These are phyloP conservation scores for Drosophila helvetica DNA, from an alignment of 2,888 invertebrate genomes.

Conservation along the genomic window DNA sequence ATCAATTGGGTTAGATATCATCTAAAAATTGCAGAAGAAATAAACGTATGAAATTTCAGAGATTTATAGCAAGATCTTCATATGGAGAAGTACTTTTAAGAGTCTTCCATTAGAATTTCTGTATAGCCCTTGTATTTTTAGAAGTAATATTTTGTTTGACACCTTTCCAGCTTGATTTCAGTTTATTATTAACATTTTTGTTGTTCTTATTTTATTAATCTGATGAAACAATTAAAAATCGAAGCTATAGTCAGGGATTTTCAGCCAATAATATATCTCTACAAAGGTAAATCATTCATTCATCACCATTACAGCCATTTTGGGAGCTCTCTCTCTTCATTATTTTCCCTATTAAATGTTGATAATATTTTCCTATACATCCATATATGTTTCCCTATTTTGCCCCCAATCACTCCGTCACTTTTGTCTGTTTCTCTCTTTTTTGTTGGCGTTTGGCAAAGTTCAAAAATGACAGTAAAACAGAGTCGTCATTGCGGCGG, in stretches of 20 bases:
- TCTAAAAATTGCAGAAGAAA: background rate
- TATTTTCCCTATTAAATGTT: background rate
- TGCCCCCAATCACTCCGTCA: background rate
- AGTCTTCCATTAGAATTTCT: no score
- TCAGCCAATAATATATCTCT: background rate
- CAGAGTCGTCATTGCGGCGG: constrained; percentile 46
- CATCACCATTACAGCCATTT: background rate
- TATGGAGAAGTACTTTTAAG: no score
- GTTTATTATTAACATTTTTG: no score
- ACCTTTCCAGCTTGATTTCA: no score
- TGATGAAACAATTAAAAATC: no score
- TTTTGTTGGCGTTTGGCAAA: background rate
- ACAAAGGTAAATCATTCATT: background rate
- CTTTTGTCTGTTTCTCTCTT: background rate
- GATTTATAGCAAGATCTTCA: no score
- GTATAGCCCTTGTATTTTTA: no score
- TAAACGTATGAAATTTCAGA: no score
- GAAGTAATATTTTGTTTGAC: no score
- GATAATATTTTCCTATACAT: background rate
- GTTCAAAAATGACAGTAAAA: constrained; percentile 44
- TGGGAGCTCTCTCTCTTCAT: background rate
- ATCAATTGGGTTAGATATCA: background rate
- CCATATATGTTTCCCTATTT: background rate
- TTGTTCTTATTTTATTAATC: no score
- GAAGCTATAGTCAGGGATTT: no score